Base-by-base conservation (phyloP, 2,113 vertebrate species). In the Prionailurus bengalensis region DNA sequence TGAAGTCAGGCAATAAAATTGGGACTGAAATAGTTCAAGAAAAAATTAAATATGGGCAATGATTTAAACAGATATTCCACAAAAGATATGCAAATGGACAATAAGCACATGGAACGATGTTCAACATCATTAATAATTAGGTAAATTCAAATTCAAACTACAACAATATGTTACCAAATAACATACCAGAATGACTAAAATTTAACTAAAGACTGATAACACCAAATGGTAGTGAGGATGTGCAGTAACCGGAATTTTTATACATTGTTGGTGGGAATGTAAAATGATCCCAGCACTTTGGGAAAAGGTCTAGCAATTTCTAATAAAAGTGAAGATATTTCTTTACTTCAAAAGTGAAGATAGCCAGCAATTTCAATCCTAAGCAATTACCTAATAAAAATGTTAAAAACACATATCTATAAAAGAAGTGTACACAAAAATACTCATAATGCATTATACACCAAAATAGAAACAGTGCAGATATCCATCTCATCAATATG, bases 61-160 rank as follows among this genome's bases (percentile, higher is more conserved):
- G 19, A 78, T 89, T 76, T 93, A 66, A 89, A 79, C 33, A 87
- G 51, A 63, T 42, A 53, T 4, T 90, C 63, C 61, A 90, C 39
- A 85, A 89, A 96, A 87, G 66, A 58, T 42, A 78, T n/a, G 7
- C 19, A 55, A 78, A 71, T 84, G 5, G 42, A 42, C 48, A 70
- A 79, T 29, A 15, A 76, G 9, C 12, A 21, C 19, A 89, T 29
- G n/a, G 25, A 66, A 73, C 55, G 7, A 55, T 45, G 31, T 17
- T 61, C 39, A 78, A 53, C 21, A 61, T 78, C 48, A 78, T 39
- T 65, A 85, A 61, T 48, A 70, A 91, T 79, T 66, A 85, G 58
- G 27, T 79, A 91, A 85, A 61, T 79, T 14, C 17, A 95, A 86
- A 79, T 79, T 61, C 39, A 86, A 95, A 79, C 36, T 70, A 76